Conservation (phyloP, 2,797 vertebrate genomes). For the Paguma larvata region DNA sequence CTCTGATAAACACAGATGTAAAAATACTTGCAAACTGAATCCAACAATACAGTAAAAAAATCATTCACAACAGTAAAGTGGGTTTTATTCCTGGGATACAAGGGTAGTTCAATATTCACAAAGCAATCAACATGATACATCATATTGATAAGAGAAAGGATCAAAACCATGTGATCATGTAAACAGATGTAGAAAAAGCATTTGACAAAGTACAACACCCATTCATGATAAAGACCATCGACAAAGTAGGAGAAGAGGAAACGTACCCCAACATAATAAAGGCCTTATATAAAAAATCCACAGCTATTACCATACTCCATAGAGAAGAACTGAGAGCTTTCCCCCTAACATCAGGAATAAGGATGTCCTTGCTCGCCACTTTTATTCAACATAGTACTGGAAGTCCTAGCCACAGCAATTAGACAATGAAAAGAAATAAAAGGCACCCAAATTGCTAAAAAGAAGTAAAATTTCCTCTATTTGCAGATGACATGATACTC, state of each 20-base stretch:
- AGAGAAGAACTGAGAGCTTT: background rate
- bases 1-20: no score
- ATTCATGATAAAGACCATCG: background rate
- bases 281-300: background rate
- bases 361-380: background rate
- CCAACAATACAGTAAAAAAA: background rate
- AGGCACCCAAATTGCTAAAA: background rate
- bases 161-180: background rate
- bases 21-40: no score
- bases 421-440: background rate
- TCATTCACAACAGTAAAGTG: background rate
- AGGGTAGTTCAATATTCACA: background rate
- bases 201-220: background rate
- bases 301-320: background rate
- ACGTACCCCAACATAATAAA: background rate
- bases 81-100: background rate
- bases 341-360: background rate
- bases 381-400: background rate
- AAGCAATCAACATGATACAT: background rate
- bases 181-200: background rate
- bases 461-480: background rate
- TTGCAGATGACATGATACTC: background rate
- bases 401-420: background rate
- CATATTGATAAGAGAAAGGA: background rate
- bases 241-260: background rate